Conservation (phyloP, 2,113 vertebrate genomes). For the Mohoua ochrocephala region DNA sequence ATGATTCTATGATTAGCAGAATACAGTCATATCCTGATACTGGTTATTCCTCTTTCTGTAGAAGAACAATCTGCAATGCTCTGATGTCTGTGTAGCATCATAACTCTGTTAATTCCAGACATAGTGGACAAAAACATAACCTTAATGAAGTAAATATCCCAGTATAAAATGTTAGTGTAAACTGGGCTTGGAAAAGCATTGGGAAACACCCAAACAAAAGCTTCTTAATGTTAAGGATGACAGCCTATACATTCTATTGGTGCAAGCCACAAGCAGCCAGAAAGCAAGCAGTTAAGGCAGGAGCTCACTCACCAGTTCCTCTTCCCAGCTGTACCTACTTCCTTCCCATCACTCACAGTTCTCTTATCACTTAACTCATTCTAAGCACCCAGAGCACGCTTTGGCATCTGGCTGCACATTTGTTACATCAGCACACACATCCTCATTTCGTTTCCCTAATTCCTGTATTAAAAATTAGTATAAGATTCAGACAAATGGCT, state of each 20-base stretch:
- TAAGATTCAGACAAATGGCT: neutral
- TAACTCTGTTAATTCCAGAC: neutral
- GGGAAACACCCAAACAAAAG: neutral
- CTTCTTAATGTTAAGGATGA: neutral
- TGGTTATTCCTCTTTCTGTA: neutral
- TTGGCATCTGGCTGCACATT: neutral
- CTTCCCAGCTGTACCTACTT: conserved; percentile 20
- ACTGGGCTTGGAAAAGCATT: neutral
- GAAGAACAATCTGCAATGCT: neutral
- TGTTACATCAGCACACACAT: conserved; percentile 28
- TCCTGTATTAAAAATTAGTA: neutral
- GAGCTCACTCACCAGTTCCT: conserved; percentile 13
- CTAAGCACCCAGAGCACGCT: neutral
- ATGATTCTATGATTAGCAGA: neutral
- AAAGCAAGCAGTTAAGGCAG: neutral
- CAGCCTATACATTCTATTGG: neutral
- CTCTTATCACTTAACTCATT: neutral
- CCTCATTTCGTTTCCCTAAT: conserved; percentile 51
- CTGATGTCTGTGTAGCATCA: neutral
- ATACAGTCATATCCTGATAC: neutral
- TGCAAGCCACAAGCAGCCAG: neutral
- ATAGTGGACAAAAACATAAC: neutral
- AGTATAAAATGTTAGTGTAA: neutral
- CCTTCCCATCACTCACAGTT: neutral
- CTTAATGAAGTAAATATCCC: neutral